Evolutionary conservation across 2,113 vertebrate genomes (phyloP), one percentile per base, ranked within the genome.

Genomic region (Paramisgurnus dabryanus): DNA sequence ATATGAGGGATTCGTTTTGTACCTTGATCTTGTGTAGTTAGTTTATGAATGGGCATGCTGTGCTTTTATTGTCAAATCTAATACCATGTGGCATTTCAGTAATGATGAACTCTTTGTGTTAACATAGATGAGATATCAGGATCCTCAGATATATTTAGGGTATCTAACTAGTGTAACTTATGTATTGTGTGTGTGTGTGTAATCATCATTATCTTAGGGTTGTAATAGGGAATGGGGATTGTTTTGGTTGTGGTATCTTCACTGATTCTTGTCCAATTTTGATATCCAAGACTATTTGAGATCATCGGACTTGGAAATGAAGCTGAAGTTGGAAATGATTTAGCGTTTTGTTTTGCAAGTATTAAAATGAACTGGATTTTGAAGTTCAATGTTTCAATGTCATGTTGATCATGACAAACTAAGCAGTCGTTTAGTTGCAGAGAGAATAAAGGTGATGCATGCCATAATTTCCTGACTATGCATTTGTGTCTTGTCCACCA

Each of bases 231-330:
- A 53, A 34, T 34, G 27, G 27, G 27, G 27, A 34, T 71, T 55
- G 50, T 57, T 72, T 72, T 72, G 34, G 50, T 57, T 57, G n/a
- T 47, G n/a, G 8, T 47, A 47, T 67, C 41, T 67, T 41, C 12
- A 45, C 8, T 67, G 49, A 50, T 50, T 50, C 10, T 70, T 47
- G 50, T 70, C 22, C 67, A 39, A 22, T 55, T 58, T 4, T 60
- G n/a, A 10, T 7, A 3, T 34, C 0, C 27, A 34, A 34, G 27
- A 34, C 27, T 34, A 34, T 34, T 34, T 34, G 27, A 34, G 27
- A 34, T 34, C 27, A 34, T 34, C 3, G 27, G 27, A 34, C 27
- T 22, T 22, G 22, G 22, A 22, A 22, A 22, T 22, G 22, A 22
- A 22, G 22, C 22, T 34, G 27, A 34, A 34, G 27, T 34, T 34